phyloP scores from a whole-genome alignment of 2,888 invertebrate species.

The Campopleginae sp. region DNA sequence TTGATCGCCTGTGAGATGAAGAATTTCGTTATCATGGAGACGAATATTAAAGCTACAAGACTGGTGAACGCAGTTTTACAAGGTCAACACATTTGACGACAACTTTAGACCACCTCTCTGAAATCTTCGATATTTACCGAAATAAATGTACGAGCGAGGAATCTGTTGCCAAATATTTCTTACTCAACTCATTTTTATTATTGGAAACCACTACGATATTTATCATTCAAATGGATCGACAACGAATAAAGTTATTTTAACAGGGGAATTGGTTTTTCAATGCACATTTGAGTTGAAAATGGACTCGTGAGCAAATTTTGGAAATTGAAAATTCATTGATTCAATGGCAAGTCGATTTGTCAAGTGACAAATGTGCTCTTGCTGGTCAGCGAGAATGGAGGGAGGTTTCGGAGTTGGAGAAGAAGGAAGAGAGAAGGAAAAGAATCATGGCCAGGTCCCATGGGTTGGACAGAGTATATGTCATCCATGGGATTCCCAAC shows the following conservation, averaged over 20 bases:
- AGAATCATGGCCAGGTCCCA: background rate
- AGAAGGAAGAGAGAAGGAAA: slow-evolving; percentile 1
- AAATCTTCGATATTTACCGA: background rate
- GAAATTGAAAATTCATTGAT: slow-evolving; percentile 27
- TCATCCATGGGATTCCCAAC: slow-evolving; percentile 41
- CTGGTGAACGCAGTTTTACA: background rate
- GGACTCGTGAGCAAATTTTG: slow-evolving; percentile 19
- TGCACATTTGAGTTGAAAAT: background rate
- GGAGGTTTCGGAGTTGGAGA: background rate
- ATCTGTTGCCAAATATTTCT: slow-evolving; percentile 4
- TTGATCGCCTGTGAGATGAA: slow-evolving; percentile 16
- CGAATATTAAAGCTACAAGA: slow-evolving; percentile 49
- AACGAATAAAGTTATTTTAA: background rate
- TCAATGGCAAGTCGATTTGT: slow-evolving; percentile 36
- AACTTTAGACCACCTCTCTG: slow-evolving; percentile 25
- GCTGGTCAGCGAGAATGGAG: slow-evolving; percentile 23
- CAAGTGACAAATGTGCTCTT: slow-evolving; percentile 42
- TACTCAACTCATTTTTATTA: background rate
- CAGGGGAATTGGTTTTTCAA: too few relatives aligned
- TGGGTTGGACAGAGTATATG: slow-evolving; percentile 45
- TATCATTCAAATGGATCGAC: background rate
- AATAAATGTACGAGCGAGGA: background rate
- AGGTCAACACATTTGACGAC: slow-evolving; percentile 40
- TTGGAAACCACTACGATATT: background rate
- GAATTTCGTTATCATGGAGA: slow-evolving; percentile 52